A percentile compares a stretch with the other conserved stretches of the same genome.
These are phyloP conservation scores for Gobiocypris rarus DNA, from an alignment of 2,113 vertebrate species.

Conservation along the genomic window DNA sequence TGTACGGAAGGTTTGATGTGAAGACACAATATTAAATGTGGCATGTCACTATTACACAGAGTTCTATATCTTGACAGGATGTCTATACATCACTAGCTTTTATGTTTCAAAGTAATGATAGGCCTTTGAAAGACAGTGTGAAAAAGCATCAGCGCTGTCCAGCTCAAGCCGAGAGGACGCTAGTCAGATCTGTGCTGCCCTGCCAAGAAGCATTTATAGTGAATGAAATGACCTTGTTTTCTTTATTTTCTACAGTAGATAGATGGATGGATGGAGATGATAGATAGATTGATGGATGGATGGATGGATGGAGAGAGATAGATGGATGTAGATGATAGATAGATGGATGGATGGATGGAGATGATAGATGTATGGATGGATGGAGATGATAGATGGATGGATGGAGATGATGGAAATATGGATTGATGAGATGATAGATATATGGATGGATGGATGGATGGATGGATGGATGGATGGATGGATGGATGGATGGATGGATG, in stretches of 20 bases:
- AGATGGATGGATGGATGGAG: too few species aligned
- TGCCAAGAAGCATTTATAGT: background rate
- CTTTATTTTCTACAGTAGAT: background rate
- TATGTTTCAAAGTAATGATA: slow-evolving; percentile 43
- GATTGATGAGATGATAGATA: too few species aligned
- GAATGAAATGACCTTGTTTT: background rate
- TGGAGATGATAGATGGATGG: too few species aligned
- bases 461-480: too few species aligned
- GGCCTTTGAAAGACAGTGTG: slow-evolving; percentile 28
- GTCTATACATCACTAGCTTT: slow-evolving; percentile 50
- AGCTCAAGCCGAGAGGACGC: slow-evolving; percentile 2
- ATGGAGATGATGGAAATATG: too few species aligned
- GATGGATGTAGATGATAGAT: too few species aligned
- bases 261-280: too few species aligned
- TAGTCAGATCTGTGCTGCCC: slow-evolving; percentile 11
- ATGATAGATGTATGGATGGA: too few species aligned
- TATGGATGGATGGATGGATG: too few species aligned
- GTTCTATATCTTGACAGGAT: slow-evolving; percentile 50
- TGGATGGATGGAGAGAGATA: too few species aligned
- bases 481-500: too few species aligned
- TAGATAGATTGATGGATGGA: too few species aligned
- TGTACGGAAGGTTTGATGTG: slow-evolving; percentile 42
- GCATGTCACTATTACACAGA: slow-evolving; percentile 46
- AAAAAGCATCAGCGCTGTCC: slow-evolving; percentile 24
- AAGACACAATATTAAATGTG: slow-evolving; percentile 50